Percentiles rank a stretch among this genome's conserved stretches.
Conservation (phyloP, 2,797 vertebrate species). For the Epinephelus malabaricus region DNA sequence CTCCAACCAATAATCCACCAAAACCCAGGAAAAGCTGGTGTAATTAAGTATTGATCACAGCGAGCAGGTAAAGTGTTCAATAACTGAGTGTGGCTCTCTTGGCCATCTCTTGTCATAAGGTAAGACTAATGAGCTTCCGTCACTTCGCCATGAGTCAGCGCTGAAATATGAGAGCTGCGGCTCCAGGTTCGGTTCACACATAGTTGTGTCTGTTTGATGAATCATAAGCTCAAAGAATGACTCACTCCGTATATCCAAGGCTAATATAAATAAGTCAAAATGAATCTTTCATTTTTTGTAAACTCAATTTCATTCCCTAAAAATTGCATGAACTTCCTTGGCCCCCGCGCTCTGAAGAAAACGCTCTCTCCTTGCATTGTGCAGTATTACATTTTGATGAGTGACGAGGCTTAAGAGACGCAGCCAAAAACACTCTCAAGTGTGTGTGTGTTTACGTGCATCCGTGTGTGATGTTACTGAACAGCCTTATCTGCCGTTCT, state of each 20-base stretch:
- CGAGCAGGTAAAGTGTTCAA: conserved; percentile 62
- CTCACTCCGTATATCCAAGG: conserved; percentile 18
- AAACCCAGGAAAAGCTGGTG: conserved; percentile 65
- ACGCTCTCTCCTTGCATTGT: conserved; percentile 10
- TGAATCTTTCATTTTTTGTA: conserved; percentile 33
- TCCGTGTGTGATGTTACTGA: conserved; percentile 35
- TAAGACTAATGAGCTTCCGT: conserved; percentile 41
- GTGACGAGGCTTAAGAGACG: conserved; percentile 10
- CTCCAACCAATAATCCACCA: conserved; percentile 70
- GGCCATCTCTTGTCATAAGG: conserved; percentile 44
- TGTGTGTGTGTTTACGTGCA: conserved; percentile 8
- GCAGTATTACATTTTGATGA: conserved; percentile 45
- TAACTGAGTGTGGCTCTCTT: conserved; percentile 47
- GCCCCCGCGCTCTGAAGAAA: conserved; percentile 36
- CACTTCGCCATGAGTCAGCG: conserved; percentile 18
- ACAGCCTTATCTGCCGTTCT: conserved; percentile 15
- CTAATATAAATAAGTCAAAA: conserved; percentile 40
- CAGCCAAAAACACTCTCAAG: conserved; percentile 5
- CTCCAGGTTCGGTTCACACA: conserved; percentile 9
- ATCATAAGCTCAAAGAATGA: conserved; percentile 37
- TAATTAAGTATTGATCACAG: conserved; percentile 82
- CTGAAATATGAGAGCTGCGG: conserved; percentile 40
- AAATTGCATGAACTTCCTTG: conserved; percentile 29
- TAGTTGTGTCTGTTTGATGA: conserved; percentile 31
- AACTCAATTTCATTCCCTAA: conserved; percentile 30